Percentiles rank a stretch among this genome's conserved stretches.
phyloP scores from a whole-genome alignment of 1,140 invertebrate species.

The Aphelenchoides besseyi region DNA sequence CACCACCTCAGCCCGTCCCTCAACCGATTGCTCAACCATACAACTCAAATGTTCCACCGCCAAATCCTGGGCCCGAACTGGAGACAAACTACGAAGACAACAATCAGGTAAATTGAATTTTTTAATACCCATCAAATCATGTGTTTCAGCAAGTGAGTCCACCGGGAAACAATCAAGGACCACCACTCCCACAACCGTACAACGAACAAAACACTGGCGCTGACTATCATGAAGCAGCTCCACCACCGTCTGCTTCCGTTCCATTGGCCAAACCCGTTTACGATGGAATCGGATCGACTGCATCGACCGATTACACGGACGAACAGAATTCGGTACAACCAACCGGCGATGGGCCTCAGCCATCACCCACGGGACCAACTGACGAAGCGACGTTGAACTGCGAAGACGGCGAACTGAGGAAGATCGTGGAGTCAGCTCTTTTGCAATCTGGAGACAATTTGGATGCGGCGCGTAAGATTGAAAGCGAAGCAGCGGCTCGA shows the following conservation, averaged over 20 bases:
- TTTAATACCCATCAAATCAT: background rate
- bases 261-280: conserved; percentile 10
- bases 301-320: conserved; percentile 32
- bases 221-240: conserved; percentile 11
- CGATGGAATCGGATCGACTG: conserved; percentile 13
- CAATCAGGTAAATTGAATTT: background rate
- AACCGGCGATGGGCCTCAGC: conserved; percentile 21
- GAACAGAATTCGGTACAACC: conserved; percentile 31
- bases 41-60: background rate
- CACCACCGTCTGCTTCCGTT: background rate
- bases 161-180: conserved; percentile 11
- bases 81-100: background rate
- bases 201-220: background rate
- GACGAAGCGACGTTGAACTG: conserved; percentile 36
- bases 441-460: conserved; percentile 35
- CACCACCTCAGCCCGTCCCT: conserved; percentile 23
- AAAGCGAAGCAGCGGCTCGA: conserved; percentile 44
- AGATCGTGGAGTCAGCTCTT: conserved; percentile 37
- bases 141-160: background rate
- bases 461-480: conserved; percentile 50
- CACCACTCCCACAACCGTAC: background rate
- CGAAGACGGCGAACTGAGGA: conserved; percentile 41
- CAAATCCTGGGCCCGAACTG: conserved; percentile 12
- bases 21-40: conserved; percentile 6
- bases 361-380: background rate